Base-by-base conservation (phyloP, 2,888 invertebrate genomes). In the Parascotia fuliginaria region DNA sequence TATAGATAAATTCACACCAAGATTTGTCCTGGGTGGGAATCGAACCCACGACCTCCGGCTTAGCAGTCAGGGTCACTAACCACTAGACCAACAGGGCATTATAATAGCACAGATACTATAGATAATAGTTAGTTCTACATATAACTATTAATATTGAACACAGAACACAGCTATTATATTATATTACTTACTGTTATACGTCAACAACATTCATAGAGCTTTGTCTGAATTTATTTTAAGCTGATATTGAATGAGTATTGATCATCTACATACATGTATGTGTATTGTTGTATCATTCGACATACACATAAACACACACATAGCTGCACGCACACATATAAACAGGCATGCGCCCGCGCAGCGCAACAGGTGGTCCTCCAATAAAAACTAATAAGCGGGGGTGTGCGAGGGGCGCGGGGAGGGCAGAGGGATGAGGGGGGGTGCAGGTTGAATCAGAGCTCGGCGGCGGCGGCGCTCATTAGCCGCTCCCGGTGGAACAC, bases 381-480 rank as follows among this genome's bases (percentile, higher is more conserved):
- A 60, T 68, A 67, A 67, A 67, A 67, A 67, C 65, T 60, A 64
- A 67, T 67, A 67, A 65, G 60, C 34, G 16, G 38, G 32, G 36
- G 38, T n/a, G n/a, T n/a, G n/a, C n/a, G n/a, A n/a, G n/a, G n/a
- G n/a, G n/a, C n/a, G n/a, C n/a, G n/a, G n/a, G n/a, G 27, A 15
- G 32, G 29, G 15, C 28, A n/a, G 44, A 29, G 12, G 43, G 34
- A 34, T 28, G 40, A 7, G 32, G 24, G 15, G 46, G 3, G 24
- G 29, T 4, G 29, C 5, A 2, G 46, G n/a, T 15, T 5, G 11
- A n/a, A 22, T 19, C 9, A 13, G 32, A 16, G 9, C n/a, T 16
- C 31, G 42, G 22, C 3, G 19, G 32, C 11, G 37, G n/a, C 29
- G 16, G 36, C 47, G 39, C 55, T 63, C 68, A 67, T 67, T 67